Conservation (phyloP, 2,113 vertebrate genomes). For the Tor tambroides region DNA sequence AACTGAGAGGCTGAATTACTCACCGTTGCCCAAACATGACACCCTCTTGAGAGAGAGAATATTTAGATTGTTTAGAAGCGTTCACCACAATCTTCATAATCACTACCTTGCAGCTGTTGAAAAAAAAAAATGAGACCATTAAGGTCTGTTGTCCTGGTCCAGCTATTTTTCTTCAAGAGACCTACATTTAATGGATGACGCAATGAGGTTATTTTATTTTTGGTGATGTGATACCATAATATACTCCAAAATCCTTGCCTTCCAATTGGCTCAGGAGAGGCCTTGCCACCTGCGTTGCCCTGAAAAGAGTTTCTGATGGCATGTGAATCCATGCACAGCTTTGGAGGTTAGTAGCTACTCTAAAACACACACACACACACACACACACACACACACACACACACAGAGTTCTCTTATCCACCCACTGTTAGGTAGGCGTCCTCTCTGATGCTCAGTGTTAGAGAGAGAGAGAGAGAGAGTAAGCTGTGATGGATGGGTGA, state of each 20-base stretch:
- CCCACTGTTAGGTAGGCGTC: conserved; percentile 47
- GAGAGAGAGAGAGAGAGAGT: background rate
- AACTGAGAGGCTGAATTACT: conserved; percentile 25
- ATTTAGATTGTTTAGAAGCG: background rate
- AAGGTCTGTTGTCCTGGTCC: conserved; percentile 25
- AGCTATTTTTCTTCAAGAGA: conserved; percentile 25
- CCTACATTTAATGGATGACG: conserved; percentile 29
- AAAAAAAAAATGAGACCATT: background rate
- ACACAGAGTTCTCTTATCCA: conserved; percentile 23
- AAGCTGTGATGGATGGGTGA: conserved; percentile 26
- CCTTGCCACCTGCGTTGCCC: conserved; percentile 13
- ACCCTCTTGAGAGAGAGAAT: background rate
- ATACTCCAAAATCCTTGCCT: conserved; percentile 22
- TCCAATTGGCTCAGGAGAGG: conserved; percentile 14
- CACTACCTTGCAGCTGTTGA: background rate
- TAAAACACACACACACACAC: conserved; percentile 63
- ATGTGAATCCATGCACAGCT: conserved; percentile 11
- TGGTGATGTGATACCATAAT: background rate
- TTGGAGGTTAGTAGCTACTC: conserved; percentile 39
- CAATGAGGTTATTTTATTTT: conserved; percentile 46
- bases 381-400: conserved; percentile 58
- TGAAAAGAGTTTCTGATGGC: conserved; percentile 37
- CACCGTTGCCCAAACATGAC: background rate
- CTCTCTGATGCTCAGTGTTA: conserved; percentile 7
- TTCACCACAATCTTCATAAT: background rate